Evolutionary conservation across 2,113 vertebrate species (phyloP), one percentile per base, ranked within the genome.

Genomic region (Bufo gargarizans): DNA sequence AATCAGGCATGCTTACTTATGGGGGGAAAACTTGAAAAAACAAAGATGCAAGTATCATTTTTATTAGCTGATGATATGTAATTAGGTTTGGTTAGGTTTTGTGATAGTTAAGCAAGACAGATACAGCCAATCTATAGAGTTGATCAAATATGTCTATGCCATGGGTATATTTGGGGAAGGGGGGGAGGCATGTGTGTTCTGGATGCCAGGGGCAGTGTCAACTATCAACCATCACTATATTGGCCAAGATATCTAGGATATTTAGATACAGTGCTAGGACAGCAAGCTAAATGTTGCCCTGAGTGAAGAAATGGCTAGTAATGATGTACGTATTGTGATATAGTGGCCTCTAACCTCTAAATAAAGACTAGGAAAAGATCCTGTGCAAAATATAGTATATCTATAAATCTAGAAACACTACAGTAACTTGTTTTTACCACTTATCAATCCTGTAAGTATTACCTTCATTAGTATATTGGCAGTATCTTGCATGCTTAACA

Each of bases 401-500:
- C 5, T 53, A 5, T 53, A 53, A 55, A 74, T 45, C 4, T 55
- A 61, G n/a, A n/a, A 43, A 3, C 69, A 69, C n/a, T 65, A 76
- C 6, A 63, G 43, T 13, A 13, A 47, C 33, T 78, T 67, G 13
- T 7, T 11, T 8, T 33, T 65, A 45, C 8, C 12, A 33, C 10
- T 33, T n/a, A 86, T 59, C 65, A 8, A 77, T 79, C 63, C 16
- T 56, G 49, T 67, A 63, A 6, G 7, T 49, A 33, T 77, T 79
- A 63, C 61, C 20, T 78, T 78, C 49, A 67, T 86, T 86, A 86
- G 58, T 86, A 61, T 69, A 86, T 69, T 56, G 61, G 79, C 85
- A 69, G 85, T 77, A 79, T 79, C 61, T 49, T 45, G 22, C 85
- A 86, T 86, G 85, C 77, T 79, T 65, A 79, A 78, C 76, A 86